phyloP scores from a whole-genome alignment of 2,113 vertebrate genomes.

The Halcyon malimbica region DNA sequence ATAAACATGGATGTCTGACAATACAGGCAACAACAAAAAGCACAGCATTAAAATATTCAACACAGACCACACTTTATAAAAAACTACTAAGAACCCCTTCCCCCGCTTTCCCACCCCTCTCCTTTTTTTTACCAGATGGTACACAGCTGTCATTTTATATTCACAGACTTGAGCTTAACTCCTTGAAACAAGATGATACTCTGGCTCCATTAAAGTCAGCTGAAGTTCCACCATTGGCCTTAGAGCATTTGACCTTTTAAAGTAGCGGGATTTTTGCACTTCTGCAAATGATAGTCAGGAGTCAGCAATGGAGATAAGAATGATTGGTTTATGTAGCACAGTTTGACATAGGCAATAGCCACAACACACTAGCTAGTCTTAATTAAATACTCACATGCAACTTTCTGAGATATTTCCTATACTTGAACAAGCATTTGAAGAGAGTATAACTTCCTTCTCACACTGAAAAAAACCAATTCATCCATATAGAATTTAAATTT shows the following conservation, averaged over 20 bases:
- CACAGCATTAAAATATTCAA: not conserved
- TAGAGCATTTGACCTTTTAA: not conserved
- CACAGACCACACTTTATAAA: not conserved
- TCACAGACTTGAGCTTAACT: not conserved
- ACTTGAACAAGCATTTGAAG: not conserved
- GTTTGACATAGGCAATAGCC: not conserved
- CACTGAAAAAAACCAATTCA: not conserved
- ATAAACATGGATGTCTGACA: not conserved
- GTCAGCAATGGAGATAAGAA: not conserved
- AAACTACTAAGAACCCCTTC: fast-evolving
- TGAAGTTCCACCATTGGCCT: not conserved
- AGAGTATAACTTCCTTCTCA: not conserved
- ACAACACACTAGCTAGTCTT: not conserved
- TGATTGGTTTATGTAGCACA: not conserved
- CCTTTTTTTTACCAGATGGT: not conserved
- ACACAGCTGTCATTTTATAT: not conserved
- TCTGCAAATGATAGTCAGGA: not conserved
- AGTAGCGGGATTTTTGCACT: not conserved
- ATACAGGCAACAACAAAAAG: not conserved
- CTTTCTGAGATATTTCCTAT: not conserved
- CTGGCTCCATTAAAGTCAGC: not conserved
- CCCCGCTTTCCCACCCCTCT: fast-evolving
- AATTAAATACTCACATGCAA: not conserved
- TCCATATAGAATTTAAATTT: not conserved
- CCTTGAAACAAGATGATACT: not conserved